Evolutionary conservation across 2,113 vertebrate species (phyloP), one percentile per base, ranked within the genome.

Genomic region (Rhombomys opimus): DNA sequence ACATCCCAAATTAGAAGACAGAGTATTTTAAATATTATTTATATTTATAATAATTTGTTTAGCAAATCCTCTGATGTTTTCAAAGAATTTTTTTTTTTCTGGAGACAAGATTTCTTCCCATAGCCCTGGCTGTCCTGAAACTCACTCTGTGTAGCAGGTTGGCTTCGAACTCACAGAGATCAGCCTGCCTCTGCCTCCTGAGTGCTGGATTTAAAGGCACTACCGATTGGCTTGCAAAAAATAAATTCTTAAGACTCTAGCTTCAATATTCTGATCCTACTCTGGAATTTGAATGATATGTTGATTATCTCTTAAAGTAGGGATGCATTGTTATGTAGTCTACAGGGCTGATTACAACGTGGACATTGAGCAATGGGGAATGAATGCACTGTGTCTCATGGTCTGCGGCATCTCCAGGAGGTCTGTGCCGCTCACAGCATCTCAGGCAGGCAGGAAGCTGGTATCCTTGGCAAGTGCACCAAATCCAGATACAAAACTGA

Each of bases 21-120:
- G 32, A 4, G 1, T 5, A 68, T 90, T 94, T 96, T 70, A 81
- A 90, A 90, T 93, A 72, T 6, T 78, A 67, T 75, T 35, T 94
- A 41, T 59, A 41, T 59, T 30, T 38, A 9, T 11, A 15, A 41
- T 87, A 75, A 50, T 82, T 86, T 87, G 86, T 54, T 91, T 85
- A 91, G 78, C n/a, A 87, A 89, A 65, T 27, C 4, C 52, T 84
- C 30, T 95, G 41, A 63, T 82, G 38, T 65, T 35, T 57, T 41
- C 20, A 72, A 38, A 57, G 57, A 57, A 57, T 57, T 57, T 57
- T 57, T 57, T 57, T 57, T 57, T 57, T 57, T 57, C 15, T 57
- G 35, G 7, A 73, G n/a, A 73, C n/a, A 38, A 7, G 20, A 35
- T 61, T 61, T 82, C 35, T 61, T 22, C 61, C 0, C 38, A 22